Evolutionary conservation across 2,797 vertebrate genomes (phyloP).

Genomic region (Aulostomus chinensis): DNA sequence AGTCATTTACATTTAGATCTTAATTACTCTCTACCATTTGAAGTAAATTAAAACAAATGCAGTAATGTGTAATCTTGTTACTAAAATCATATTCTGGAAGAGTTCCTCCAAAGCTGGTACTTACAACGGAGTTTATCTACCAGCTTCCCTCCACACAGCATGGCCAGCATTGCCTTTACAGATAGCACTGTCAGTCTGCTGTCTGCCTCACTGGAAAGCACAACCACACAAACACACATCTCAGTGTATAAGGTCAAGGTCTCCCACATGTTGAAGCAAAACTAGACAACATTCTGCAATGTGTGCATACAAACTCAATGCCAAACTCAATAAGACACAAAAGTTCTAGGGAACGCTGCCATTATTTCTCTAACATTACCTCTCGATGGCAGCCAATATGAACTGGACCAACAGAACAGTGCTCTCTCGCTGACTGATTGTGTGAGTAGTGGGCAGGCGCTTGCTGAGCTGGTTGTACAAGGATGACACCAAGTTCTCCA

Average conservation of each 20-base stretch:
- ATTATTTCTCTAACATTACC: slow-evolving; percentile 60
- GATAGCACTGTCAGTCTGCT: slow-evolving; percentile 91
- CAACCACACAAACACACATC: slow-evolving; percentile 17
- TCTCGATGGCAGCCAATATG: slow-evolving; percentile 87
- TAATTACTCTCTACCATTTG: no score
- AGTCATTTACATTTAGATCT: no score
- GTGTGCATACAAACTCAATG: no score
- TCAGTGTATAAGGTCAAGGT: no score
- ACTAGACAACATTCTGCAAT: no score
- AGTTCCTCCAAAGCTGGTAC: no score
- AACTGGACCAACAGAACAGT: slow-evolving; percentile 90
- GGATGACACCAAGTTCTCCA: slow-evolving; percentile 91
- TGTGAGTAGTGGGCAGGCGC: slow-evolving; percentile 90
- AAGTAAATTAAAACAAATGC: no score
- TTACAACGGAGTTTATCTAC: slow-evolving; percentile 96
- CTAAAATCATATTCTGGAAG: no score
- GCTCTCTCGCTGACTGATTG: slow-evolving; percentile 88
- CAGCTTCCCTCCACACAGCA: slow-evolving; percentile 93
- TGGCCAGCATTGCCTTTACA: slow-evolving; percentile 92
- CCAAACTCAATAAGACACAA: not conserved
- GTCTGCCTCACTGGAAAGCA: slow-evolving; percentile 86
- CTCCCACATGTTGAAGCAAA: no score
- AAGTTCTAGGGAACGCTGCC: not conserved
- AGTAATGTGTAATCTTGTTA: no score
- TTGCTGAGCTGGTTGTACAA: slow-evolving; percentile 94